These are phyloP conservation scores for Napeogenes sylphis DNA, from an alignment of 2,888 invertebrate genomes.

Conservation along the genomic window DNA sequence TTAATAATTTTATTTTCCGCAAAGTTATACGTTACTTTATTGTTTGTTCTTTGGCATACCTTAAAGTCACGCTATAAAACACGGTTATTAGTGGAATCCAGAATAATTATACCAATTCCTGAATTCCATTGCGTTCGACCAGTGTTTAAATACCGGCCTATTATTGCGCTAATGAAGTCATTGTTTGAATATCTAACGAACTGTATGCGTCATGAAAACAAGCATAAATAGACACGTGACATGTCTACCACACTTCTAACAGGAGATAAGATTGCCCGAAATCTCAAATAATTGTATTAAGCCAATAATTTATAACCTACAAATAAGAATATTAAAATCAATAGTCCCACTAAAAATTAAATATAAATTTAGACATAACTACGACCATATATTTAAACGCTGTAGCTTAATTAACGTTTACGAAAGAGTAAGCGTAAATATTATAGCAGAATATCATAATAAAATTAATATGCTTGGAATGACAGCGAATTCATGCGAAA, in stretches of 20 bases:
- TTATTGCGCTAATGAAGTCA: slow-evolving; percentile 73
- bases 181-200: slow-evolving; percentile 74
- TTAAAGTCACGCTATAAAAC: neutral
- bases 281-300: neutral
- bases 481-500: too few species aligned
- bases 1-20: too few species aligned
- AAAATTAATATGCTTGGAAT: too few species aligned
- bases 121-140: slow-evolving; percentile 12
- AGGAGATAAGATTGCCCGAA: neutral
- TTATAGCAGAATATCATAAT: too few species aligned
- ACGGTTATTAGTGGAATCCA: slow-evolving; percentile 1
- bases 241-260: slow-evolving; percentile 40
- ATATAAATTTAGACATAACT: too few species aligned
- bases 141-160: slow-evolving; percentile 55
- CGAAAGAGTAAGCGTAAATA: too few species aligned
- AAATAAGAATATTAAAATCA: too few species aligned
- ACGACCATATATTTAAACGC: too few species aligned
- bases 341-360: too few species aligned
- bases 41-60: neutral
- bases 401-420: too few species aligned
- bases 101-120: neutral
- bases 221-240: slow-evolving; percentile 31
- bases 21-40: neutral
- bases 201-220: slow-evolving; percentile 50
- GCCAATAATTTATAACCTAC: too few species aligned